Percentiles rank a stretch among this genome's conserved stretches.
Conservation (phyloP, 2,113 vertebrate genomes). For the Hippolais icterina region DNA sequence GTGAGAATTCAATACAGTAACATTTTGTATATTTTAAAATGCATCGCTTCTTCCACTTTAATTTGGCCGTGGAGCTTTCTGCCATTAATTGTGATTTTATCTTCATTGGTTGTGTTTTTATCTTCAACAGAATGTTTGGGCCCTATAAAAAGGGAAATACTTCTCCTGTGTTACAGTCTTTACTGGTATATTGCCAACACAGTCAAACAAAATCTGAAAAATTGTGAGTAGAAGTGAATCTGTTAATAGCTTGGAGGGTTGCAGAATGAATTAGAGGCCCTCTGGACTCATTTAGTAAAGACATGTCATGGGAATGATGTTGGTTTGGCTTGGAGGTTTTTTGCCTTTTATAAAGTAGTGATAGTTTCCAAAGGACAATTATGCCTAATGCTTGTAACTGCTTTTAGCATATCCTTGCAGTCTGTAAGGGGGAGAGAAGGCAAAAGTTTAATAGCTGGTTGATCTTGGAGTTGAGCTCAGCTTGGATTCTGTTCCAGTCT, state of each 20-base stretch:
- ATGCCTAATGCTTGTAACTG: neutral
- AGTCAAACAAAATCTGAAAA: neutral
- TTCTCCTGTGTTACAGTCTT: neutral
- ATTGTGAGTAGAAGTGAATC: neutral
- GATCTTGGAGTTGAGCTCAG: neutral
- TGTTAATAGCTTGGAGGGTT: neutral
- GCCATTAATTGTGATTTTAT: neutral
- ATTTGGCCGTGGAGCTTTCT: neutral
- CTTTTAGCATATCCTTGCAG: neutral
- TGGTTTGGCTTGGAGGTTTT: neutral
- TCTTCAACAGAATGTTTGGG: neutral
- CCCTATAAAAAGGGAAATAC: neutral
- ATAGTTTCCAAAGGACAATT: neutral
- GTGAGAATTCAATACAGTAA: neutral
- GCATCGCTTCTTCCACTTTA: neutral
- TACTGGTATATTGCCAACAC: neutral
- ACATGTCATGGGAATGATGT: neutral
- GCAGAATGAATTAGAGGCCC: neutral
- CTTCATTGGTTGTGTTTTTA: neutral
- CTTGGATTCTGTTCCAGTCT: neutral
- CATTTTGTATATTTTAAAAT: neutral
- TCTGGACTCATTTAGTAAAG: neutral
- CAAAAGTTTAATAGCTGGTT: neutral
- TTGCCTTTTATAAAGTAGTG: neutral
- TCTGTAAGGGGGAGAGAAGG: neutral